These are phyloP conservation scores for Tachina fera DNA, from an alignment of 2,888 invertebrate species.

Conservation along the genomic window DNA sequence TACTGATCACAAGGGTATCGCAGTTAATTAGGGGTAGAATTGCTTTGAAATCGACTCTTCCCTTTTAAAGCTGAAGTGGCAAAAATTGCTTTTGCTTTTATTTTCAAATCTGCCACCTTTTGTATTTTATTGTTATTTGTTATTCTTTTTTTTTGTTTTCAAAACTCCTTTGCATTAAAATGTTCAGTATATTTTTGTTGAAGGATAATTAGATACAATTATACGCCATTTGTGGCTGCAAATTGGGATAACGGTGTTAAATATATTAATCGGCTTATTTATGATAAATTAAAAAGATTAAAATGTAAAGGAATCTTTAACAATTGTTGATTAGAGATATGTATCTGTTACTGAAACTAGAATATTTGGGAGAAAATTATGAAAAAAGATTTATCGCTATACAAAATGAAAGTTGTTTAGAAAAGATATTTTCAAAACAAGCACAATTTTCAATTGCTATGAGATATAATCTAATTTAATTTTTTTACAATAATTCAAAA, in stretches of 20 bases:
- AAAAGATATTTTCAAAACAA: not conserved
- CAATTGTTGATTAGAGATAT: conserved; percentile 6
- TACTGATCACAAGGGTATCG: conserved; percentile 68
- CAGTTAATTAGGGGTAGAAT: conserved; percentile 70
- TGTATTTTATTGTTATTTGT: conserved; percentile 1
- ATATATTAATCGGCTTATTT: conserved; percentile 63
- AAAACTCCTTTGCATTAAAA: conserved; percentile 1
- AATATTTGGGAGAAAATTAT: not conserved
- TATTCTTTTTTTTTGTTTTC: not conserved
- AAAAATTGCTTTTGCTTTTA: conserved; percentile 43
- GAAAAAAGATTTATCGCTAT: not conserved
- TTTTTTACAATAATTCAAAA: no score
- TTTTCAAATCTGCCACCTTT: conserved; percentile 38
- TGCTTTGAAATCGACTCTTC: conserved; percentile 36
- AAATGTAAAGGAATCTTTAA: conserved; percentile 13
- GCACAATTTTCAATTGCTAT: no score
- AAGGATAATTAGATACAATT: conserved; percentile 53
- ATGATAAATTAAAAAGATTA: conserved; percentile 70
- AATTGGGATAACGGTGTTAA: conserved; percentile 62
- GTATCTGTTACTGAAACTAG: not conserved
- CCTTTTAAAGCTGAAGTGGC: conserved; percentile 62
- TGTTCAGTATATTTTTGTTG: conserved; percentile 43
- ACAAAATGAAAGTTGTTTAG: not conserved
- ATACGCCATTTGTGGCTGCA: conserved; percentile 66
- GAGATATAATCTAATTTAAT: no score